A percentile compares a stretch with the other conserved stretches of the same genome.
Conservation (phyloP, 2,797 vertebrate species). For the Melanitta fusca region DNA sequence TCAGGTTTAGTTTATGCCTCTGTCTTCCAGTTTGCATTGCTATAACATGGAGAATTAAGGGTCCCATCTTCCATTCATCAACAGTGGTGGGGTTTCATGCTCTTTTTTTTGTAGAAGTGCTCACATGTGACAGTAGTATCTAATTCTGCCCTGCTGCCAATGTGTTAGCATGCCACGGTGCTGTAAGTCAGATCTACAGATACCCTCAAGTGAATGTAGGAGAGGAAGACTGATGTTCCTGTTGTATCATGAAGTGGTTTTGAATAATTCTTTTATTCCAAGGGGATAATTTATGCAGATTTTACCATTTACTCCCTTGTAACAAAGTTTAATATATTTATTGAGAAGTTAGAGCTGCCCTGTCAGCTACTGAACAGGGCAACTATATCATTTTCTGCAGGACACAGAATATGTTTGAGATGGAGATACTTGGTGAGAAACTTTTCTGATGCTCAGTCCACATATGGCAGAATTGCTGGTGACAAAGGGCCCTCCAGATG, state of each 20-base stretch:
- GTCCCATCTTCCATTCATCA: not conserved
- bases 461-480: not conserved
- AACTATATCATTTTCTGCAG: not conserved
- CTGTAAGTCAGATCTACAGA: not conserved
- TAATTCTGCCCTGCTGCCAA: not conserved
- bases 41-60: not conserved
- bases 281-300: not conserved
- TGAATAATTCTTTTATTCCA: not conserved
- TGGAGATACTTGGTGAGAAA: not conserved
- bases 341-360: not conserved
- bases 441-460: not conserved
- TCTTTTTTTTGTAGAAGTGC: not conserved
- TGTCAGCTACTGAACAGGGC: not conserved
- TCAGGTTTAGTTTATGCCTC: not conserved
- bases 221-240: not conserved
- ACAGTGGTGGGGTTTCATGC: not conserved
- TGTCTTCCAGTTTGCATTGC: not conserved
- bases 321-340: not conserved
- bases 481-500: not conserved
- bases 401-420: fast-evolving
- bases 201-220: not conserved
- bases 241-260: not conserved
- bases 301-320: not conserved
- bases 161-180: fast-evolving
- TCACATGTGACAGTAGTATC: not conserved